Base-by-base conservation (phyloP, 2,888 invertebrate species). In the Euphydryas editha region DNA sequence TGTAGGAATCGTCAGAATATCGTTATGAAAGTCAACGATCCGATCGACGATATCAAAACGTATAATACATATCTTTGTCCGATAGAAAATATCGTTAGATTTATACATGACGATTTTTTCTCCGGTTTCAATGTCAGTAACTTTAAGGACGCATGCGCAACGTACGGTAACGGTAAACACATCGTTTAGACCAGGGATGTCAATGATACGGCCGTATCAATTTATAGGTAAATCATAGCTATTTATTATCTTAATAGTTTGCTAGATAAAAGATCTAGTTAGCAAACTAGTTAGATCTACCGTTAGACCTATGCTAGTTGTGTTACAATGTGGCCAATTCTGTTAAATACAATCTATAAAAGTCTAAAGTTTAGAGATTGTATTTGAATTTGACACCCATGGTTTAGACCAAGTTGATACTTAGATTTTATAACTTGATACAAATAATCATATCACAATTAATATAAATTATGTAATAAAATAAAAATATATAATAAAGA, bases 81-180 rank as follows among this genome's bases (percentile, higher is more conserved):
- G 3, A 96, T 98, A 73, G 97, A 98, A 83, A 96, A 96, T 80
- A 97, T 98, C 69, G 95, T 97, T 11, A 92, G 98, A 70, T 98
- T 97, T 85, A 94, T 98, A 70, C 97, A 97, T 76, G 97, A 97
- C 75, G 97, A 97, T 86, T 98, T 97, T 83, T 97, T 98, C 79
- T 90, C 94, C 15, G 93, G 94, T 61, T 95, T 98, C 76, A 98
- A 98, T 83, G 96, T 95, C n/a, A 97, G 96, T 15, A 98, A 98
- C 86, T 97, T 96, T 81, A 97, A 97, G 84, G 97, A 97, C 78
- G 97, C 97, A 0, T 97, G 97, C 72, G 88, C 93, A 0, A 83
- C 88, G 24, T 91, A 90, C 62, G 86, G 85, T 0, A 81, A 47
- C 11, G 62, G 65, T 17, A 71, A 70, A 46, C 68, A 42, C 30